These are phyloP conservation scores for Xenopus petersii DNA, from an alignment of 2,797 vertebrate species.

Conservation along the genomic window DNA sequence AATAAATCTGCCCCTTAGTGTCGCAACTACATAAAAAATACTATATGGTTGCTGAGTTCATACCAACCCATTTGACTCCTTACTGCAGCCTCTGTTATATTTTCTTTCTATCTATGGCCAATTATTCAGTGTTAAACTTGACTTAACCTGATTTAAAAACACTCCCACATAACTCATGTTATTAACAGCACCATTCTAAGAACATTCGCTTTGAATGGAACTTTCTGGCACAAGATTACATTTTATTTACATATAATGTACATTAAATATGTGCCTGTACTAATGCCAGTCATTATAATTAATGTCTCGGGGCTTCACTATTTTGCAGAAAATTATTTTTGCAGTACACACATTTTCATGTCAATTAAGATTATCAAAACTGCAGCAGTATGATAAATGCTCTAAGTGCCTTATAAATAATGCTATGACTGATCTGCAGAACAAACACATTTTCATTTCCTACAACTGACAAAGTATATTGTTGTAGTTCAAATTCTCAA, in stretches of 20 bases:
- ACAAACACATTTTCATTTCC: constrained; percentile 27
- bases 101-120: too few species aligned
- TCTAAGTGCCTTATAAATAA: constrained; percentile 23
- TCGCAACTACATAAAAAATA: too few species aligned
- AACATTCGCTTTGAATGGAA: too few species aligned
- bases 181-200: too few species aligned
- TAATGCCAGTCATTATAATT: neutral
- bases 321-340: neutral
- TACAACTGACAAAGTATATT: constrained; percentile 15
- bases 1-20: too few species aligned
- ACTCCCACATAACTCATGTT: too few species aligned
- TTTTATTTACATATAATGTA: neutral
- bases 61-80: too few species aligned
- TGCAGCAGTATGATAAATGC: neutral
- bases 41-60: too few species aligned
- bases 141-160: too few species aligned
- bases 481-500: constrained; percentile 22
- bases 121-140: too few species aligned
- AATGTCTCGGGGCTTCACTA: neutral
- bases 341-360: neutral
- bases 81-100: too few species aligned
- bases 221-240: neutral
- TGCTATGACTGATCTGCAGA: constrained; percentile 12
- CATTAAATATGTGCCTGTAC: neutral
- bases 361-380: constrained; percentile 1